Evolutionary conservation across 2,113 vertebrate species (phyloP).

Genomic region (Dipodomys merriami): DNA sequence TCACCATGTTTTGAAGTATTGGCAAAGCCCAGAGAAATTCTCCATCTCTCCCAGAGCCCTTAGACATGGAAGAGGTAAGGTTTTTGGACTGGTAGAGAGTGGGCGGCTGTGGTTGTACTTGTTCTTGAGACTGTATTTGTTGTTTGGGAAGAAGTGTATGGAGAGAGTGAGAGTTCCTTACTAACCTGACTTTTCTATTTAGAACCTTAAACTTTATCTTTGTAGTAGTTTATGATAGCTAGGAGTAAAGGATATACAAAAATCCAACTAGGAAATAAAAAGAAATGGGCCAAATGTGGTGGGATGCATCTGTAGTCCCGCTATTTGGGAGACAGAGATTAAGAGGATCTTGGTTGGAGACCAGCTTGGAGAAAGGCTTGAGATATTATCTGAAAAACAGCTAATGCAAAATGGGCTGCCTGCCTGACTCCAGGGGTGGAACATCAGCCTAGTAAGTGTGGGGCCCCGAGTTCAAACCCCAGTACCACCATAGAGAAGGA

Average conservation of each 20-base stretch:
- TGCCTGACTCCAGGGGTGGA: too few species aligned
- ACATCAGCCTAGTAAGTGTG: too few species aligned
- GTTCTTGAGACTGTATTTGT: background rate
- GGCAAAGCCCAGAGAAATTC: conserved; percentile 63
- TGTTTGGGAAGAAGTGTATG: accelerated
- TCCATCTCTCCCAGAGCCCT: conserved; percentile 37
- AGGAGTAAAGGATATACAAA: background rate
- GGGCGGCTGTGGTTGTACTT: background rate
- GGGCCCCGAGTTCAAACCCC: too few species aligned
- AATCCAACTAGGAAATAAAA: background rate
- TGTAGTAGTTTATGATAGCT: background rate
- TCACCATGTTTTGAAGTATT: conserved; percentile 55
- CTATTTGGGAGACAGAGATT: too few species aligned
- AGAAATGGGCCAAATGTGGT: too few species aligned
- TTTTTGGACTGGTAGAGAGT: background rate
- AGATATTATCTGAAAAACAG: too few species aligned
- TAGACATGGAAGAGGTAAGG: background rate
- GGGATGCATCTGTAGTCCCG: too few species aligned
- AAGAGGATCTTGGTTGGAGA: too few species aligned
- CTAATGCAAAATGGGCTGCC: too few species aligned
- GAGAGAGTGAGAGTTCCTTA: background rate
- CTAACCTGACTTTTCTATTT: background rate
- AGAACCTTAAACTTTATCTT: background rate
- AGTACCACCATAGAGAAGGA: background rate
- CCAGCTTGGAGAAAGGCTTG: too few species aligned